A percentile compares a stretch with the other conserved stretches of the same genome.
Conservation (phyloP, 1,140 invertebrate species). For the Atta colombica region DNA sequence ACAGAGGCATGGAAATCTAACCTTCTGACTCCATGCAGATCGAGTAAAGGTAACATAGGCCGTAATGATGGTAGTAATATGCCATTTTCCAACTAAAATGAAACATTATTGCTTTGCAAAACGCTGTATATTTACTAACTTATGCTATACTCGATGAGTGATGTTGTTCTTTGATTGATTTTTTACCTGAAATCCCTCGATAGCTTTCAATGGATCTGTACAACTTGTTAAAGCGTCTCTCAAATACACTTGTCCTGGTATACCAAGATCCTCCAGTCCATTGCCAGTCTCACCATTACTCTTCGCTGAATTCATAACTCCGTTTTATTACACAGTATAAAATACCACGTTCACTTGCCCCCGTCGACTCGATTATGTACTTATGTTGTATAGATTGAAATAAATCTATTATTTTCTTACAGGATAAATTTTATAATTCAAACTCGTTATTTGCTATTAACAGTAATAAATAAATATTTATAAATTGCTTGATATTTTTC, state of each 20-base stretch:
- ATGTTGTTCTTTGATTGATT: not conserved
- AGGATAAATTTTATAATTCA: not conserved
- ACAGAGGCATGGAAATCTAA: conserved; percentile 98
- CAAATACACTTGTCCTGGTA: conserved; percentile 95
- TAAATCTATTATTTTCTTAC: no score
- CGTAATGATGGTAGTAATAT: conserved; percentile 96
- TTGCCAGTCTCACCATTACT: conserved; percentile 79
- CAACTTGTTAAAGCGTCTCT: conserved; percentile 97
- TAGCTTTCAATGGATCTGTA: conserved; percentile 97
- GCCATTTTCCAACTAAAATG: conserved; percentile 94
- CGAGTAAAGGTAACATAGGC: conserved; percentile 97
- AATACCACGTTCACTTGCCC: not conserved
- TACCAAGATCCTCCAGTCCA: conserved; percentile 94
- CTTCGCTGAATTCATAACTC: conserved; percentile 79
- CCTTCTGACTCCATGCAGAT: conserved; percentile 96
- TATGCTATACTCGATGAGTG: not conserved
- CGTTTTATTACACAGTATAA: not conserved
- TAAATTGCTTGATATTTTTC: not conserved
- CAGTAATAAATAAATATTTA: not conserved
- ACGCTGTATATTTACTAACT: not conserved
- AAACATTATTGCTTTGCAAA: not conserved
- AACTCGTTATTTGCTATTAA: not conserved
- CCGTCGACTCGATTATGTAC: not conserved
- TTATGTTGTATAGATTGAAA: not conserved
- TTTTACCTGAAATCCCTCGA: conserved; percentile 97